Conservation (phyloP, 2,113 vertebrate species). For the Megalops atlanticus region DNA sequence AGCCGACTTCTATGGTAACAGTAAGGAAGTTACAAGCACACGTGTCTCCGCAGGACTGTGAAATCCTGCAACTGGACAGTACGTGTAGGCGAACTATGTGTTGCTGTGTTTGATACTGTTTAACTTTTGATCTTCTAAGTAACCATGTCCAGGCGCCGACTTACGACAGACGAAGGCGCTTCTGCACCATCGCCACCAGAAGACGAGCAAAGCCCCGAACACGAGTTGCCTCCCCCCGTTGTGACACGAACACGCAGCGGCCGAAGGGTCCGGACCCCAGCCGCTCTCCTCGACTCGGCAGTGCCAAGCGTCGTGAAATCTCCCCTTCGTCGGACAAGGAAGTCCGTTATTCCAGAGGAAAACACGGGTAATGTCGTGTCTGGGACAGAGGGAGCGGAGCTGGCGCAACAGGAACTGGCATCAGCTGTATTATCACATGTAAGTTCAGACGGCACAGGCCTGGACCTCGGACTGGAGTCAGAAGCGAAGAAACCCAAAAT, state of each 20-base stretch:
- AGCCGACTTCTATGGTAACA: background rate
- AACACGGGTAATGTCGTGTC: background rate
- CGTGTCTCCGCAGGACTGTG: background rate
- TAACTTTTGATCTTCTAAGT: too few relatives aligned
- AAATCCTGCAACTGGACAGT: too few relatives aligned
- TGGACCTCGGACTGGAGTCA: background rate
- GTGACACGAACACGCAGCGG: conserved; percentile 69
- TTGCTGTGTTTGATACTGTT: too few relatives aligned
- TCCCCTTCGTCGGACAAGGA: conserved; percentile 59
- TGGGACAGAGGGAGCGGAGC: background rate
- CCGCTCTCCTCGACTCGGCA: conserved; percentile 32
- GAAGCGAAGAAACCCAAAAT: background rate
- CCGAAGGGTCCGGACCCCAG: conserved; percentile 56
- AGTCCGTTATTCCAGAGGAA: conserved; percentile 56
- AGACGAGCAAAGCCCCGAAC: conserved; percentile 25
- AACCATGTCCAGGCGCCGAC: conserved; percentile 14
- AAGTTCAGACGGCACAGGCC: background rate
- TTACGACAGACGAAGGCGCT: background rate
- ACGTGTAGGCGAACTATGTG: too few relatives aligned
- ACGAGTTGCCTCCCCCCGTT: conserved; percentile 36
- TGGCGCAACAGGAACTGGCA: conserved; percentile 18
- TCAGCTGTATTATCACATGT: background rate
- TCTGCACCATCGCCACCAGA: background rate
- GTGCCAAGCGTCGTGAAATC: conserved; percentile 39
- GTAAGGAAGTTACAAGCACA: background rate